Conservation (phyloP, 1,140 invertebrate species). For the Dufourea novaeangliae region DNA sequence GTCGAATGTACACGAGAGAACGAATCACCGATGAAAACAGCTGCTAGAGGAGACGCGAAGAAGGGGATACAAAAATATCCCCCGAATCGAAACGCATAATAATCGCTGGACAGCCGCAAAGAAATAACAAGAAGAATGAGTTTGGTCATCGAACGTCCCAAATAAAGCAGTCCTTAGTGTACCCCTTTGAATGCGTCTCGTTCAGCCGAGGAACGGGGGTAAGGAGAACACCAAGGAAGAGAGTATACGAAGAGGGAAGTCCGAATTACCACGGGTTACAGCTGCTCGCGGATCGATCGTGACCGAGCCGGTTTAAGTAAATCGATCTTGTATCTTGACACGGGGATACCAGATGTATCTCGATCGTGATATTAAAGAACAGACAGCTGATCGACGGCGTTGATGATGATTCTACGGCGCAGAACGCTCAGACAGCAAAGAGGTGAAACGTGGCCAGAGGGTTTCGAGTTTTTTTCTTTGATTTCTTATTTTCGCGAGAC, state of each 20-base stretch:
- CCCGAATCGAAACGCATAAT: constrained; percentile 21
- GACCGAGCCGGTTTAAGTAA: constrained; percentile 11
- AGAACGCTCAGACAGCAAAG: constrained; percentile 6
- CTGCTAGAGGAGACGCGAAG: constrained; percentile 5
- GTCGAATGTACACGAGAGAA: not conserved
- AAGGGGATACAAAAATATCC: constrained; percentile 8
- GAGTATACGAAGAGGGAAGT: constrained; percentile 29
- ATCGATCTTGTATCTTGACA: constrained; percentile 40
- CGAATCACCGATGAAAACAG: not conserved
- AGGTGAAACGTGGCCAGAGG: not conserved
- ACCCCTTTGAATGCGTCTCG: constrained; percentile 32
- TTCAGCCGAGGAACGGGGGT: not conserved
- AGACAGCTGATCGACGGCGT: constrained; percentile 43
- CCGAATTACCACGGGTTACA: constrained; percentile 35
- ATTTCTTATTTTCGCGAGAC: not conserved
- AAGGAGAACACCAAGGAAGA: not conserved
- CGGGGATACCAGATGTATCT: constrained; percentile 31
- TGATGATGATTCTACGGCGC: constrained; percentile 13
- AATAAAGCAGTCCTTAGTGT: constrained; percentile 35
- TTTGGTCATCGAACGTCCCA: constrained; percentile 47
- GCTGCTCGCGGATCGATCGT: constrained; percentile 41
- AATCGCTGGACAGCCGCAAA: constrained; percentile 14
- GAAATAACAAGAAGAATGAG: constrained; percentile 30
- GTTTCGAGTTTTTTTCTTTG: not conserved
- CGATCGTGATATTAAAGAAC: constrained; percentile 35